Base-by-base conservation (phyloP, 1,140 invertebrate species). In the Amyelois transitella region DNA sequence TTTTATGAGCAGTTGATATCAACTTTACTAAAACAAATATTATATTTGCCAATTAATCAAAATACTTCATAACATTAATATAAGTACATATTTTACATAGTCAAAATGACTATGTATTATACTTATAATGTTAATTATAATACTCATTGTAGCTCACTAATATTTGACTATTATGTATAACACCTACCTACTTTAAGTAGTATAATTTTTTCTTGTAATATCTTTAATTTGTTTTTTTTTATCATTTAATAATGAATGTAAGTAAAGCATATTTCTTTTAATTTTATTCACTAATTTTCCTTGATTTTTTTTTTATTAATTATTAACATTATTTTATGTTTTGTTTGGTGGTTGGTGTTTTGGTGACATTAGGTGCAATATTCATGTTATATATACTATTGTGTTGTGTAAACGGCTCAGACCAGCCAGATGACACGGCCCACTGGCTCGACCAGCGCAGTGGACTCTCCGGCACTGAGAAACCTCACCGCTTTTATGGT, bases 351-450 rank as follows among this genome's bases (percentile, higher is more conserved):
- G 80, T 72, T 81, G 83, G 85, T 81, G 81, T 83, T 58, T 73
- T 79, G 82, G 72, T 81, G 76, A 73, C 72, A 76, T 82, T 86
- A 86, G 82, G 81, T 85, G 82, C 83, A 75, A 86, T 86, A 77
- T 86, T 86, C 77, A 88, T 88, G 85, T 88, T 88, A 83, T 88
- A 88, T 86, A 85, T 88, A 84, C 78, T 86, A 70, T 88, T 88
- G 68, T 88, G 83, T 88, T 88, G 83, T 88, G 75, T 81, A 66
- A 88, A 85, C 60, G 82, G 84, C 68, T 83, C 82, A 85, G 86
- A 82, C 63, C 86, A 88, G 78, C 82, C 86, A 51, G 88, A 89
- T 62, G 87, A 89, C 67, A 88, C 87, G 17, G 82, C 83, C 50
- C 79, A 75, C 66, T 88, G 88, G 86, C 64, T 89, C 64, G 81